phyloP scores from a whole-genome alignment of 2,888 invertebrate species.

The Leptinotarsa juncta region DNA sequence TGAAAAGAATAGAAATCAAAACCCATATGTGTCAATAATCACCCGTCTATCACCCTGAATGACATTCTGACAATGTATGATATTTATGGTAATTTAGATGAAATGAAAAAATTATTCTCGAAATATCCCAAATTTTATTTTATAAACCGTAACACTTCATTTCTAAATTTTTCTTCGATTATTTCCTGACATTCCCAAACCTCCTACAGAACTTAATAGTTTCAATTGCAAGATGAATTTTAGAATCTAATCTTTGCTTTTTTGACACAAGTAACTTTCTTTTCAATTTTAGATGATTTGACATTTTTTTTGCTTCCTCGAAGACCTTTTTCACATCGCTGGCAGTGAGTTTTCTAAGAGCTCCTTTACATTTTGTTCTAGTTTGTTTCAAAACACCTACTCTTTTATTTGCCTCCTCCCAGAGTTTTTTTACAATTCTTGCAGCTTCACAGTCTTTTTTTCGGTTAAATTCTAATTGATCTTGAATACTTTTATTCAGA shows the following conservation, averaged over 20 bases:
- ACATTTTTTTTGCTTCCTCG: constrained; percentile 37
- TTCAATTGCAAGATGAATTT: constrained; percentile 39
- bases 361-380: constrained; percentile 4
- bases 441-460: constrained; percentile 35
- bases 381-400: constrained; percentile 13
- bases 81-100: no score
- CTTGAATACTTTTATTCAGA: constrained; percentile 27
- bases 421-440: constrained; percentile 36
- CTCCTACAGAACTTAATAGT: constrained; percentile 40
- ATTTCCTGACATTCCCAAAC: constrained; percentile 23
- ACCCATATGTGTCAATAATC: no score
- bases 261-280: constrained; percentile 29
- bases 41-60: no score
- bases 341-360: constrained; percentile 21
- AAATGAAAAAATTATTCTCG: neutral
- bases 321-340: constrained; percentile 39
- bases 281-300: constrained; percentile 37
- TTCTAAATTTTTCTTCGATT: neutral
- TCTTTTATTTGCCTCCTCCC: constrained; percentile 36
- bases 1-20: no score
- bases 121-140: neutral
- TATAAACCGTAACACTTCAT: neutral
- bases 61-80: no score
- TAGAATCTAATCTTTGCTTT: constrained; percentile 34
- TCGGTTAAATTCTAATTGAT: constrained; percentile 26